Base-by-base conservation (phyloP, 2,797 vertebrate species). In the Hirundo rustica region DNA sequence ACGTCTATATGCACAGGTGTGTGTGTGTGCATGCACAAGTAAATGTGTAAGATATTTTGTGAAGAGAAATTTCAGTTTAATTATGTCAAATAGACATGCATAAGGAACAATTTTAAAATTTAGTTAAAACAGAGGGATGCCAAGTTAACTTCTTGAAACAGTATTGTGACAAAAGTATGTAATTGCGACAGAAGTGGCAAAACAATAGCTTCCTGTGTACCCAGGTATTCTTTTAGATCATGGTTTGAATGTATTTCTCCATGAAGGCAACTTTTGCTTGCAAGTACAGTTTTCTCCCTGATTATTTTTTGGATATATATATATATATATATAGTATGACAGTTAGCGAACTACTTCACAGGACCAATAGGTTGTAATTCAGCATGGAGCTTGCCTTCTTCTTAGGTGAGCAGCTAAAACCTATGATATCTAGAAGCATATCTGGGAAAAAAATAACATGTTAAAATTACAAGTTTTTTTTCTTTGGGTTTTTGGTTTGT, bases 1-100 rank as follows among this genome's bases (percentile, higher is more conserved):
- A 11, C 13, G 1, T 38, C 9, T 51, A 2, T 14, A 8, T 22
- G 16, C 16, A 18, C 0, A 1, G 12, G 4, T 11, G 4, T 18
- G 12, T 14, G 4, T 11, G 4, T 18, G 12, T 4, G 16, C 6
- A 2, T 51, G 30, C 7, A 16, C 5, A 0, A 26, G 27, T 15
- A 86, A 51, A 26, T 16, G 3, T 23, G 32, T 13, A 54, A 57
- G 30, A 27, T 22, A 20, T 7, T 18, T 40, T 14, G 3, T 38
- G 21, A 80, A 61, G 16, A 88, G 22, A 68, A 11, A 68, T 50
- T 74, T 70, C 21, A 25, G 20, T 42, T 64, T 34, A 45, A 40
- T 60, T 73, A 10, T 60, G 11, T 15, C 70, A 77, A 50, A 27
- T 38, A 58, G 58, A 50, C 16, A 21, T 38, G 10, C 11, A 19